Conservation (phyloP, 2,113 vertebrate genomes). For the Stercorarius parasiticus region DNA sequence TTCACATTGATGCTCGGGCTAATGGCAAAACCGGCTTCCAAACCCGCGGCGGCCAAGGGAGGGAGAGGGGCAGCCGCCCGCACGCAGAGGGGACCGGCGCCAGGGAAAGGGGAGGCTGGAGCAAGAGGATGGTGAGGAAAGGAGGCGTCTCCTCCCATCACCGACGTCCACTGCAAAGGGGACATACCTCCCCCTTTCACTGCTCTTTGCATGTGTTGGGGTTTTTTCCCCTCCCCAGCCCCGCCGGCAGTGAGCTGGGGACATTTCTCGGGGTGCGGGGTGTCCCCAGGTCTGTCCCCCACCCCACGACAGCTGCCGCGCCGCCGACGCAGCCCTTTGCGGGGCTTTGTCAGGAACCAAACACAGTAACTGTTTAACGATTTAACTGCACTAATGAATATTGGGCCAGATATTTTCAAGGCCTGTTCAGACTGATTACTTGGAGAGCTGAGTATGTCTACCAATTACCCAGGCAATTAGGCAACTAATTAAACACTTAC, state of each 20-base stretch:
- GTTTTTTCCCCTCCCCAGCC: not conserved
- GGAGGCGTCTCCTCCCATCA: rapidly evolving
- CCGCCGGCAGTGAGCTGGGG: not conserved
- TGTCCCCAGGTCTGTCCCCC: not conserved
- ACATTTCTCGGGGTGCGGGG: rapidly evolving
- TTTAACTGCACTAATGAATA: slow-evolving; percentile 96
- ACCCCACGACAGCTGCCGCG: rapidly evolving
- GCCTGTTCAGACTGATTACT: slow-evolving; percentile 99
- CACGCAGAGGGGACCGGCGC: not conserved
- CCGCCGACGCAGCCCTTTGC: slow-evolving; percentile 45
- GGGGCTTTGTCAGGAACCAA: slow-evolving; percentile 71
- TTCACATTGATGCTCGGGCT: not conserved
- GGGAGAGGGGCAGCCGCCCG: not conserved
- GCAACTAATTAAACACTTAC: slow-evolving; percentile 99
- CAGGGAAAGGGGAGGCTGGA: not conserved
- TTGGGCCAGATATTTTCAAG: slow-evolving; percentile 97
- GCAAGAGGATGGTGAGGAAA: not conserved
- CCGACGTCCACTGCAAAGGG: not conserved
- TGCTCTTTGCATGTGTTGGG: not conserved
- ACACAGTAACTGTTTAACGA: slow-evolving; percentile 78
- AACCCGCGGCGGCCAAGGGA: not conserved
- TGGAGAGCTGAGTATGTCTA: slow-evolving; percentile 98
- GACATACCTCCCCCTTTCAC: rapidly evolving
- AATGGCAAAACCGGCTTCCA: slow-evolving; percentile 59
- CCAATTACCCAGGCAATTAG: slow-evolving; percentile 99